Base-by-base conservation (phyloP, 2,113 vertebrate species). In the Tretioscincus oriximinensis region DNA sequence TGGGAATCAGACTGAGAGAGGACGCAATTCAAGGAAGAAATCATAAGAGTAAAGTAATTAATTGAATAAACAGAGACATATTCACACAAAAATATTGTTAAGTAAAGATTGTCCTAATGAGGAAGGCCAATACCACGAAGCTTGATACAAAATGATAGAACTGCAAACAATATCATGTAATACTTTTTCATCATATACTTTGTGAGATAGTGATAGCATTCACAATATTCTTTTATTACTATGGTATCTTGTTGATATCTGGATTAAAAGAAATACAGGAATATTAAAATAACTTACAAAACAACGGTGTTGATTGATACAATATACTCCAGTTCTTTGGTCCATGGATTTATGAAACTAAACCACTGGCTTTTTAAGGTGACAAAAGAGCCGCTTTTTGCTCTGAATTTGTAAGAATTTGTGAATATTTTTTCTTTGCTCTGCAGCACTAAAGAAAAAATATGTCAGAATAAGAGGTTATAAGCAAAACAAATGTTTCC, bases 271-370 rank as follows among this genome's bases (percentile, higher is more conserved):
- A 77, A 79, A 83, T 83, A 84, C 26, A 35, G 22, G 35, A 78
- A 14, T 35, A 8, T 24, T 12, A 14, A 58, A 71, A 20, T 66
- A 95, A 97, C 97, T 98, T 93, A 98, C 97, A 94, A 95, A 92
- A 97, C 94, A 73, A 98, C 96, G 49, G 96, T 98, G 88, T 98
- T 98, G 76, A 96, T 96, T 86, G 97, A 98, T 78, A 98, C 97
- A 68, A 98, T 97, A 90, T 97, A 98, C 89, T 98, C 97, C 86
- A 98, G 94, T 91, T 98, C 97, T 96, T 97, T 98, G 95, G 97
- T 98, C 97, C 97, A 98, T 1, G 97, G 97, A 90, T 98, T 98
- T 86, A 97, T 94, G 95, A 98, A 98, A 95, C 97, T 97, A 95
- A 97, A 98, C 97, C 97, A 97, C 90, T 96, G 97, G 92, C 97